Conservation (phyloP, 2,113 vertebrate species). For the Podarcis muralis region DNA sequence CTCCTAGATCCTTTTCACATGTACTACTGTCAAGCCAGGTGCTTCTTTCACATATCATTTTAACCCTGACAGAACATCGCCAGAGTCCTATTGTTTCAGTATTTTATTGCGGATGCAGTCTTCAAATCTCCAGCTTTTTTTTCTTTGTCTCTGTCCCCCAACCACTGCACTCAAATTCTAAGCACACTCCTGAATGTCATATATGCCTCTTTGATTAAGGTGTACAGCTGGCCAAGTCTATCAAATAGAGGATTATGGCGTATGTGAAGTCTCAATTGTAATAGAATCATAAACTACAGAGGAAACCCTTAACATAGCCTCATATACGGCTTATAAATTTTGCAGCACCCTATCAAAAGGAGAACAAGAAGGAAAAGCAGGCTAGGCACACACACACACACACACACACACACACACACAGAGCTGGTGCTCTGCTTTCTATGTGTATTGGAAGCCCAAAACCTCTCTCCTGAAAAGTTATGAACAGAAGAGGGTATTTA, state of each 20-base stretch:
- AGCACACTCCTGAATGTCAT: constrained; percentile 21
- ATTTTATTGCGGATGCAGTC: background rate
- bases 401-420: background rate
- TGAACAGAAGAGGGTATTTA: background rate
- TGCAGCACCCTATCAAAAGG: background rate
- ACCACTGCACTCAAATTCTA: background rate
- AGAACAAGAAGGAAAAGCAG: background rate
- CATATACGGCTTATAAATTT: background rate
- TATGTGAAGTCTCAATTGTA: constrained; percentile 14
- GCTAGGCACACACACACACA: background rate
- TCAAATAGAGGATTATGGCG: constrained; percentile 18
- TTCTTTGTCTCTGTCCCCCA: background rate
- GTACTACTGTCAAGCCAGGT: too few species aligned
- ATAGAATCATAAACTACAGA: constrained; percentile 15
- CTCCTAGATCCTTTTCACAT: too few species aligned
- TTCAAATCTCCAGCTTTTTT: background rate
- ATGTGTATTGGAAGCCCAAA: background rate
- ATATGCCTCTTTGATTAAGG: constrained; percentile 21
- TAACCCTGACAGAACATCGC: background rate
- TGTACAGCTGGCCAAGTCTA: constrained; percentile 16
- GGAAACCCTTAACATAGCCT: background rate
- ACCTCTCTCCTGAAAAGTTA: background rate
- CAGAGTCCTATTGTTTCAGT: background rate
- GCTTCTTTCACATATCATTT: background rate
- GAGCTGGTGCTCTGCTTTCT: too few species aligned